phyloP scores from a whole-genome alignment of 2,888 invertebrate species.

The Cephalotes varians region DNA sequence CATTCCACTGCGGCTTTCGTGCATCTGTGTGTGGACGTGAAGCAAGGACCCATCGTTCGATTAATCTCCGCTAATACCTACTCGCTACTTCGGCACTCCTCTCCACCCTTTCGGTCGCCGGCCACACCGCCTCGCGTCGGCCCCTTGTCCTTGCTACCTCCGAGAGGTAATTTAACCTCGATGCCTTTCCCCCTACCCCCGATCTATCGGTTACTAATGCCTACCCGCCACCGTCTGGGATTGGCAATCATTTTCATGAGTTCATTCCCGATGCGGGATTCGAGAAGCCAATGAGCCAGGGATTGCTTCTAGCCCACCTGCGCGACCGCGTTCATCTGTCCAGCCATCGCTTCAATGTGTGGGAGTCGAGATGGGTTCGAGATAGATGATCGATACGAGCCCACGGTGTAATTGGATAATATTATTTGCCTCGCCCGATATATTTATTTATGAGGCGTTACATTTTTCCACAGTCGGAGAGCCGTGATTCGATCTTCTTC shows the following conservation, averaged over 20 bases:
- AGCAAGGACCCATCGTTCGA: constrained; percentile 75
- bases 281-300: constrained; percentile 59
- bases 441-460: constrained; percentile 45
- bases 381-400: constrained; percentile 49
- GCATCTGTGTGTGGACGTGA: constrained; percentile 64
- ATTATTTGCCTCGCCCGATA: constrained; percentile 46
- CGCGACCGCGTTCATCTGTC: constrained; percentile 29
- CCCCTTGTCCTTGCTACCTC: constrained; percentile 66
- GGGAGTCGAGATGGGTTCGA: constrained; percentile 41
- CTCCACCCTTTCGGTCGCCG: constrained; percentile 71
- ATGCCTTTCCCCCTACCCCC: constrained; percentile 63
- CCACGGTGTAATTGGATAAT: constrained; percentile 48
- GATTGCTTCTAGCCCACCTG: constrained; percentile 55
- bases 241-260: constrained; percentile 76
- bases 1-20: constrained; percentile 63
- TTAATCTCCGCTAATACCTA: constrained; percentile 83
- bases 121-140: constrained; percentile 71
- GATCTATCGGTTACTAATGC: constrained; percentile 78
- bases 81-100: constrained; percentile 76
- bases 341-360: background rate
- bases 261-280: constrained; percentile 61
- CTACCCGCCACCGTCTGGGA: constrained; percentile 66
- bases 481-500: constrained; percentile 17
- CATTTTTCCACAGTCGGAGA: constrained; percentile 6
- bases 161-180: constrained; percentile 78